Evolutionary conservation across 2,113 vertebrate species (phyloP), one percentile per base, ranked within the genome.

Genomic region (Hemichromis elongatus): DNA sequence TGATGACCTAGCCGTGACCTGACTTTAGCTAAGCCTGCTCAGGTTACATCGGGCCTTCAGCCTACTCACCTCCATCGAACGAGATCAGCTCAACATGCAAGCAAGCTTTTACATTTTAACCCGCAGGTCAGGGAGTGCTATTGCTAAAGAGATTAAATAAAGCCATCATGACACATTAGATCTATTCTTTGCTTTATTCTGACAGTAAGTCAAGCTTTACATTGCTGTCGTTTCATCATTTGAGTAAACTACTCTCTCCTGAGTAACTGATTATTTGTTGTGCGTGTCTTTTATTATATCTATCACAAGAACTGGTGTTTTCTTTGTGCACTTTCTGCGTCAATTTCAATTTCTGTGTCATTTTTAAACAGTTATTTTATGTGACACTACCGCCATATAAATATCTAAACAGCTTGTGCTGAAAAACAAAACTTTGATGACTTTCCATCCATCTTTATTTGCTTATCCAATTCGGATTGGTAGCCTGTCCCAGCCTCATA

Each of bases 31-130:
- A 21, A n/a, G 5, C 24, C 47, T 9, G 77, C 1, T 83, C 73
- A 3, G 30, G 30, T 89, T 73, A 86, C 86, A 63, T 7, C 2
- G 42, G 21, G 8, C 79, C 84, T 50, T 77, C 78, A 45, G n/a
- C 47, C 50, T 40, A 3, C 33, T 59, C 16, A 2, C 35, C 11
- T 7, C 55, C 30, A 14, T 56, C 40, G 11, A 54, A 68, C 45
- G 57, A 21, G 18, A 26, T 79, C 37, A 80, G 18, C 86, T 66
- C 28, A 61, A 56, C 21, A 5, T 7, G 14, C 37, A 18, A n/a
- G 9, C 40, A 24, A 30, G 33, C 68, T 0, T 55, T 0, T 12
- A 10, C 50, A 10, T 0, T 57, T 16, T 84, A 28, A 73, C 19
- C 24, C 33, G 2, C 5, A 9, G 7, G 24, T 45, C 56, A 63